Evolutionary conservation across 2,888 invertebrate species (phyloP), one percentile per base, ranked within the genome.

Genomic region (Calameuta idolon): DNA sequence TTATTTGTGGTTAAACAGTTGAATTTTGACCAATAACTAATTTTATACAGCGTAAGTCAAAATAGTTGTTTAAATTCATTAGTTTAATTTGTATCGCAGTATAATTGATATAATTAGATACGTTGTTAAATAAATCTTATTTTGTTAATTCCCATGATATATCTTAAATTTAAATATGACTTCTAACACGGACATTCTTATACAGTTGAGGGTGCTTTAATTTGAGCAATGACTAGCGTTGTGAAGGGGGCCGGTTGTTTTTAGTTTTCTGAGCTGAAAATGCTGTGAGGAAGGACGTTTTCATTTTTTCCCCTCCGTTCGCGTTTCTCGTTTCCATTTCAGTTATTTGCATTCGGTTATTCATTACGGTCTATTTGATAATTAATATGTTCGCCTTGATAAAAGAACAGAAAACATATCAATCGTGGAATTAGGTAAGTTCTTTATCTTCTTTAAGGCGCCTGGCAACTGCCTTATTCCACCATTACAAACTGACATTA

Each of bases 311-410:
- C 81, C 77, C 81, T 75, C 34, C 76, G 83, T 86, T 86, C 81
- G 83, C 80, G 86, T 86, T 86, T 77, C 78, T 81, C 84, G 86
- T 86, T 86, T 75, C 75, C 75, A 84, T 84, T 86, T 86, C 84
- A 79, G 80, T 82, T 55, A 81, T 85, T 86, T 79, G 80, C 81
- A 80, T 85, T 85, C 81, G 81, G 35, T 83, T 83, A 77, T 81
- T 81, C 77, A 79, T 80, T 76, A 74, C 73, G 69, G 71, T 34
- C n/a, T 81, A 81, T 69, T 76, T 40, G 33, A 69, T 79, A 78
- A 69, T 30, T 77, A 73, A 68, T 69, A 81, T 84, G 83, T 78
- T 76, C 34, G 33, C 23, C 35, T 34, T 31, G 30, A 75, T 34
- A 81, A 73, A 12, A 15, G 15, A 71, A 71, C 71, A 71, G 31